Percentiles rank a stretch among this genome's conserved stretches.
phyloP scores from a whole-genome alignment of 2,888 invertebrate genomes.

The Prenolepis imparis region DNA sequence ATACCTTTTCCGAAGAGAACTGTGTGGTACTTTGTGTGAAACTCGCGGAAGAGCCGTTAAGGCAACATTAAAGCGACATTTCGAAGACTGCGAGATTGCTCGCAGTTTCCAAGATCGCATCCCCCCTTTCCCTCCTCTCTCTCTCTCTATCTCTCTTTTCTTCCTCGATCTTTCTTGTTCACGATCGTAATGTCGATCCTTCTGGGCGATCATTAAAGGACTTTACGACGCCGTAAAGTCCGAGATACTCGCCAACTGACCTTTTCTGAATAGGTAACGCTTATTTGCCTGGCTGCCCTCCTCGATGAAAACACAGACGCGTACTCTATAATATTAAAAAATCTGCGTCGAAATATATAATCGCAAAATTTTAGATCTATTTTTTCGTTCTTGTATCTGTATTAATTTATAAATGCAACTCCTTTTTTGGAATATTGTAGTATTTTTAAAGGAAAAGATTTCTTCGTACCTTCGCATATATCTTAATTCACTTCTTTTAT shows the following conservation, averaged over 20 bases:
- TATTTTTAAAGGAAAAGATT: background rate
- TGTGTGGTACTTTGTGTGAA: slow-evolving; percentile 23
- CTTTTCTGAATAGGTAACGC: slow-evolving; percentile 66
- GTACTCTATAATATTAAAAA: slow-evolving; percentile 19
- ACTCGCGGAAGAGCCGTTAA: slow-evolving; percentile 54
- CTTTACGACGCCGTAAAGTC: slow-evolving; percentile 71
- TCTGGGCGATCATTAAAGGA: slow-evolving; percentile 70
- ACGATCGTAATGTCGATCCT: slow-evolving; percentile 60
- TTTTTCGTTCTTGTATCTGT: background rate
- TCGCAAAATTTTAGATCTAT: background rate
- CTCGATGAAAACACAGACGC: slow-evolving; percentile 55
- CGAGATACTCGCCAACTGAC: slow-evolving; percentile 67
- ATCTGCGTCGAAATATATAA: slow-evolving; percentile 16
- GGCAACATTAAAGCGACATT: slow-evolving; percentile 67
- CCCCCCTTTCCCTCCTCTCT: slow-evolving; percentile 3
- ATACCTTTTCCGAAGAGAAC: slow-evolving; percentile 41
- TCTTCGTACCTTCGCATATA: background rate
- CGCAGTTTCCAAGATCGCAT: slow-evolving; percentile 32
- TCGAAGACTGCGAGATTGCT: slow-evolving; percentile 44
- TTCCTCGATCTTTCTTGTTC: slow-evolving; percentile 30
- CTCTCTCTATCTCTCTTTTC: slow-evolving; percentile 24
- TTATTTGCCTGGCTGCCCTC: slow-evolving; percentile 39
- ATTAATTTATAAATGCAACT: background rate
- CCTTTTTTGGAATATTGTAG: background rate
- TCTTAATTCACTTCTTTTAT: background rate